phyloP scores from a whole-genome alignment of 2,888 invertebrate genomes.

The Platycheirus albimanus region DNA sequence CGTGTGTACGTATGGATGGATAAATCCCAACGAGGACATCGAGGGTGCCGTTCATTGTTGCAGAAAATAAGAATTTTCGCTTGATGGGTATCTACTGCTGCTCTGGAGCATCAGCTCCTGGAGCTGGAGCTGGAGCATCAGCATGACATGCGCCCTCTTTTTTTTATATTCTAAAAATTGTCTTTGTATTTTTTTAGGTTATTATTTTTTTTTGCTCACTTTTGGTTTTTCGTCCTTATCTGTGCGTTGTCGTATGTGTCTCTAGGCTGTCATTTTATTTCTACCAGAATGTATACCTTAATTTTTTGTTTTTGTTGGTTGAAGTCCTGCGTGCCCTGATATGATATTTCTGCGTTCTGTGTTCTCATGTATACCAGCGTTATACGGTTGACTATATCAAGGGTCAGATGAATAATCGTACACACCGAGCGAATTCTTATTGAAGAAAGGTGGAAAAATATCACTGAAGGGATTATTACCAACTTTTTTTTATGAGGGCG shows the following conservation, averaged over 20 bases:
- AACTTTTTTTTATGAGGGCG: slow-evolving; percentile 62
- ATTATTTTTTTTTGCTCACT: slow-evolving; percentile 61
- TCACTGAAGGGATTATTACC: slow-evolving; percentile 69
- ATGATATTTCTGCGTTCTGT: too few relatives aligned
- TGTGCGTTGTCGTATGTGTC: slow-evolving; percentile 80
- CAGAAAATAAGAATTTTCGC: slow-evolving; percentile 79
- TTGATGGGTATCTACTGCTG: slow-evolving; percentile 76
- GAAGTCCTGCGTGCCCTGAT: neutral
- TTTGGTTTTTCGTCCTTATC: slow-evolving; percentile 70
- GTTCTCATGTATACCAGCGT: neutral
- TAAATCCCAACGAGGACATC: slow-evolving; percentile 75
- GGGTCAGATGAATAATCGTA: slow-evolving; percentile 66
- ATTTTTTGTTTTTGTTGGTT: slow-evolving; percentile 32
- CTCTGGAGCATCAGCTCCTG: slow-evolving; percentile 71
- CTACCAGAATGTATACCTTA: slow-evolving; percentile 64
- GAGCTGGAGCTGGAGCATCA: slow-evolving; percentile 72
- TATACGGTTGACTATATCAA: slow-evolving; percentile 62
- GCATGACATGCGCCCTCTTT: slow-evolving; percentile 75
- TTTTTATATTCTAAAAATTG: slow-evolving; percentile 60
- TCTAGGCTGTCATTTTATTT: slow-evolving; percentile 82
- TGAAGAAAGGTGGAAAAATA: slow-evolving; percentile 55
- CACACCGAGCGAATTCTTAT: slow-evolving; percentile 27
- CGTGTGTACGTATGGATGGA: too few relatives aligned
- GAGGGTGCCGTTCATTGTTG: slow-evolving; percentile 79
- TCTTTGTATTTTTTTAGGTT: too few relatives aligned